Evolutionary conservation across 2,888 invertebrate genomes (phyloP), one percentile per base, ranked within the genome.

Genomic region (Mimas tiliae): DNA sequence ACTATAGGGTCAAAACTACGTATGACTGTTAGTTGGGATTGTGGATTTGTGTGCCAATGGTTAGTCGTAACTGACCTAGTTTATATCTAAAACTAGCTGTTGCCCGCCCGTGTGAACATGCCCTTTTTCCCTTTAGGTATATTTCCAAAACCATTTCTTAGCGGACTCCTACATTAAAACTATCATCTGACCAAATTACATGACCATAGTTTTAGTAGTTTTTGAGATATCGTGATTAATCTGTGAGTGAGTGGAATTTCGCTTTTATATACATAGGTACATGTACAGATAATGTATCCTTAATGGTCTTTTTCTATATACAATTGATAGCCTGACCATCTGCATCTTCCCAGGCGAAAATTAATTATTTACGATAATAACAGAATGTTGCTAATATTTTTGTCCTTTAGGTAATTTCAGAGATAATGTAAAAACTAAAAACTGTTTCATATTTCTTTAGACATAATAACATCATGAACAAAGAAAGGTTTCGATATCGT

Each of bases 281-380:
- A n/a, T n/a, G n/a, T n/a, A n/a, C n/a, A n/a, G n/a, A 4, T 14
- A 52, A 27, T 27, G 21, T 27, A 6, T 8, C 53, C 9, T 42
- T 42, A 42, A 58, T 19, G 58, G 16, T 14, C 19, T 38, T 42
- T 58, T 58, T 19, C 16, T 52, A 14, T 19, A 33, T 50, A 19
- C 42, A 19, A 58, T 58, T 38, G 16, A 6, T 42, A 58, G n/a
- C 19, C 19, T 6, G 19, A n/a, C 34, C 55, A 38, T 38, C 42
- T 58, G 58, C 19, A 19, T 12, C 7, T 38, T 58, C 38, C 58
- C 58, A 55, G 33, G 19, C 38, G 38, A 42, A 19, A 42, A 58
- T 11, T 58, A 34, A 58, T 58, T 58, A 12, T 33, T 53, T 14
- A 14, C 42, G 16, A 19, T 38, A 19, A 42, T 7, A 19, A 38